These are phyloP conservation scores for Andricus grossulariae DNA, from an alignment of 1,140 invertebrate genomes.

Conservation along the genomic window DNA sequence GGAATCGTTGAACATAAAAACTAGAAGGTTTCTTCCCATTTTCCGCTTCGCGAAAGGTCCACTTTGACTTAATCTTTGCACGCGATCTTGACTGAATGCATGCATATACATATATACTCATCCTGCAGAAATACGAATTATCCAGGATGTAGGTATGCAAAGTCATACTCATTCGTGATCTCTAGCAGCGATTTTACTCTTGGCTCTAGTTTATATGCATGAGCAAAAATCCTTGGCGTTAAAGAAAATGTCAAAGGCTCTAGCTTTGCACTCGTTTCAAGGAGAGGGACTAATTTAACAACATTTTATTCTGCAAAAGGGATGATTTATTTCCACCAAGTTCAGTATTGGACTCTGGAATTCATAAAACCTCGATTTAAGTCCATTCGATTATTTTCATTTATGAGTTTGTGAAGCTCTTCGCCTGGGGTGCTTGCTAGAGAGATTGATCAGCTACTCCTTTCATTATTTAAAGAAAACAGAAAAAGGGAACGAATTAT, in stretches of 20 bases:
- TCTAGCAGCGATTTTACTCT: constrained; percentile 8
- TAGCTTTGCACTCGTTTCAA: constrained; percentile 39
- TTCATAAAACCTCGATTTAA: too few relatives aligned
- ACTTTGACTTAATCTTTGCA: constrained; percentile 7
- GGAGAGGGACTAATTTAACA: not conserved
- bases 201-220: constrained; percentile 41
- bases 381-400: too few relatives aligned
- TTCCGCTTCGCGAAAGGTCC: constrained; percentile 4
- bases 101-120: not conserved
- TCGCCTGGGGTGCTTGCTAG: too few relatives aligned
- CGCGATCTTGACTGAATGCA: constrained; percentile 6
- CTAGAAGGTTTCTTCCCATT: not conserved
- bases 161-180: constrained; percentile 7
- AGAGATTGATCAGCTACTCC: too few relatives aligned
- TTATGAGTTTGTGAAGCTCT: too few relatives aligned
- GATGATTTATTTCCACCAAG: too few relatives aligned
- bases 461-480: too few relatives aligned
- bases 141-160: constrained; percentile 21
- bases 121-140: not conserved
- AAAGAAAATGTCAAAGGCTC: constrained; percentile 60
- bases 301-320: too few relatives aligned
- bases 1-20: constrained; percentile 13
- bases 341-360: too few relatives aligned
- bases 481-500: too few relatives aligned
- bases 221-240: constrained; percentile 62